Conservation (phyloP, 2,888 invertebrate species). For the Neoascia interrupta region DNA sequence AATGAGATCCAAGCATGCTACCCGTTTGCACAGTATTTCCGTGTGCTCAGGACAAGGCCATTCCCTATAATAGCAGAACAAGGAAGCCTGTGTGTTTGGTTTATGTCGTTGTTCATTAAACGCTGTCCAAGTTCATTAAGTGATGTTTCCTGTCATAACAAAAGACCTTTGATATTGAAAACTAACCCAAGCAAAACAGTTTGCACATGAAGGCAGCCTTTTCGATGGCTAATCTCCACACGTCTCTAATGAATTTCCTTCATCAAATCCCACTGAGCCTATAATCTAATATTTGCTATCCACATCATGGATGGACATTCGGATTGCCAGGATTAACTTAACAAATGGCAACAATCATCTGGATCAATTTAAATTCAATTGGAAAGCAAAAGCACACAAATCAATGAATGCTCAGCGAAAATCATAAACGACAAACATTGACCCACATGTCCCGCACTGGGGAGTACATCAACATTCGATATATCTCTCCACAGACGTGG, state of each 20-base stretch:
- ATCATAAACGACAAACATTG: conserved; percentile 57
- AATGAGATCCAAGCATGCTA: not conserved
- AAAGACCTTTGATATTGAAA: not conserved
- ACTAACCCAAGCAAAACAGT: not conserved
- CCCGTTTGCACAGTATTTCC: not conserved
- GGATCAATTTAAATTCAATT: conserved; percentile 44
- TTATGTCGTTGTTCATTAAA: conserved; percentile 21
- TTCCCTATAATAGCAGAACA: not conserved
- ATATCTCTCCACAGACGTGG: conserved; percentile 28
- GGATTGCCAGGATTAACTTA: conserved; percentile 24
- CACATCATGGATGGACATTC: not conserved
- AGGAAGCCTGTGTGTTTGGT: not conserved
- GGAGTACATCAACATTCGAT: conserved; percentile 39
- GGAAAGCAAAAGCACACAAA: conserved; percentile 34
- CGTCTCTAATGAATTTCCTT: conserved; percentile 24
- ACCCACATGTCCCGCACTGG: conserved; percentile 5
- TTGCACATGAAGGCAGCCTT: not conserved
- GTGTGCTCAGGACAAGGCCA: too few relatives aligned
- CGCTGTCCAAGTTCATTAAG: conserved; percentile 34
- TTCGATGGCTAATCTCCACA: not conserved
- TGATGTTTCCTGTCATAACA: conserved; percentile 16
- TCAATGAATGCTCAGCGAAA: conserved; percentile 43
- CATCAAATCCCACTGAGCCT: not conserved
- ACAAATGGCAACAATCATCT: conserved; percentile 25
- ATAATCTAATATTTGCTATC: conserved; percentile 15